These are phyloP conservation scores for Hipposideros armiger DNA, from an alignment of 2,113 vertebrate species.

Conservation along the genomic window DNA sequence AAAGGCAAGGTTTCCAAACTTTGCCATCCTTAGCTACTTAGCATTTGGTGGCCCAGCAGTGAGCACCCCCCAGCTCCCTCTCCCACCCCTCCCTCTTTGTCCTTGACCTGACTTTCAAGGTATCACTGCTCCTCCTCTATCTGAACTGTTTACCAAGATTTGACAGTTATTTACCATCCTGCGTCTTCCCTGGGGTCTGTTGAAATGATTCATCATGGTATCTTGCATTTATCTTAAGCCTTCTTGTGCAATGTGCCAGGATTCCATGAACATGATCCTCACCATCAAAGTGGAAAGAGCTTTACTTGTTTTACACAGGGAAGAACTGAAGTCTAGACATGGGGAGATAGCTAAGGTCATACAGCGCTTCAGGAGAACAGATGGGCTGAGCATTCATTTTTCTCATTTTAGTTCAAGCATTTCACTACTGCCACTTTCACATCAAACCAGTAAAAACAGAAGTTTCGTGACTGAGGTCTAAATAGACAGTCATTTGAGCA, in stretches of 20 bases:
- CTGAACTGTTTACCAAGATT: background rate
- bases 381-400: background rate
- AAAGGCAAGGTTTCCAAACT: slow-evolving; percentile 59
- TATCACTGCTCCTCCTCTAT: rapidly evolving
- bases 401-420: background rate
- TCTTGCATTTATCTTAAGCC: background rate
- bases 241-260: slow-evolving; percentile 15
- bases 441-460: background rate
- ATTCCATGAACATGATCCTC: background rate
- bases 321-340: background rate
- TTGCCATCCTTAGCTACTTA: background rate
- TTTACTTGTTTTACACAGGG: background rate
- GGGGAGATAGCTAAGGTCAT: background rate
- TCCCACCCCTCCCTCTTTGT: background rate
- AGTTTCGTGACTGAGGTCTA: background rate
- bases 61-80: background rate
- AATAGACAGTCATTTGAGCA: background rate
- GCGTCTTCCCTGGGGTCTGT: background rate
- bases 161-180: slow-evolving; percentile 34
- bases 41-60: background rate
- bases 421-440: background rate
- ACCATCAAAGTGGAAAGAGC: background rate
- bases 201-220: background rate
- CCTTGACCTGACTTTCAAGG: slow-evolving; percentile 30
- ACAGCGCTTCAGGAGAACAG: background rate